phyloP scores from a whole-genome alignment of 2,113 vertebrate genomes.

The Tinamus guttatus region DNA sequence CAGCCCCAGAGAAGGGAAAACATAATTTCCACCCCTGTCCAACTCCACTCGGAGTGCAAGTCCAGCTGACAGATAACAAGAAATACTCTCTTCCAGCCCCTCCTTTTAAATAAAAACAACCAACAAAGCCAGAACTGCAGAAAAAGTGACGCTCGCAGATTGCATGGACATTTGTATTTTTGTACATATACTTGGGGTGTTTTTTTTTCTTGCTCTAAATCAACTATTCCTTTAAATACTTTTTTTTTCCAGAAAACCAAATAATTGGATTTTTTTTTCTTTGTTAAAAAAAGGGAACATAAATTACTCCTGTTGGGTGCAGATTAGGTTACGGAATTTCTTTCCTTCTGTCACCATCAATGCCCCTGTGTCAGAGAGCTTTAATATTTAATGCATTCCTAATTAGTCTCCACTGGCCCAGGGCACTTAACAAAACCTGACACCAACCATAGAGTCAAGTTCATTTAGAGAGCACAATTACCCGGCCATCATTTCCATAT shows the following conservation, averaged over 20 bases:
- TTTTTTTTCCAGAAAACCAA: conserved; percentile 73
- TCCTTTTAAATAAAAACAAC: background rate
- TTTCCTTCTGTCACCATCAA: conserved; percentile 80
- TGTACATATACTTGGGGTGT: background rate
- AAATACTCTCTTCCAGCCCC: background rate
- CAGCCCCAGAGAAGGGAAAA: background rate
- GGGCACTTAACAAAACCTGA: conserved; percentile 84
- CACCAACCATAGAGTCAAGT: conserved; percentile 79
- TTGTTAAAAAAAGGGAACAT: conserved; percentile 81
- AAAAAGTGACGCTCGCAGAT: background rate
- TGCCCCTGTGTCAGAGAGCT: conserved; percentile 80
- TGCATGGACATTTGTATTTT: conserved; percentile 25
- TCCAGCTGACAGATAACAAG: background rate
- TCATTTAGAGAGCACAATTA: conserved; percentile 84
- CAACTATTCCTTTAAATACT: conserved; percentile 79
- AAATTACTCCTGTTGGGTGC: conserved; percentile 82
- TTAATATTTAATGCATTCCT: conserved; percentile 87
- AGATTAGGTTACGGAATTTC: conserved; percentile 83
- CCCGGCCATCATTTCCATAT: conserved; percentile 70
- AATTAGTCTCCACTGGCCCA: conserved; percentile 83
- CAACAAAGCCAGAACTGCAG: background rate
- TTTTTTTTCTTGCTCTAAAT: conserved; percentile 25
- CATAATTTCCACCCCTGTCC: background rate
- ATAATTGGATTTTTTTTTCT: conserved; percentile 81
- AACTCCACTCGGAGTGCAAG: background rate